Evolutionary conservation across 1,140 invertebrate species (phyloP).

Genomic region (Archegozetes longisetosus): DNA sequence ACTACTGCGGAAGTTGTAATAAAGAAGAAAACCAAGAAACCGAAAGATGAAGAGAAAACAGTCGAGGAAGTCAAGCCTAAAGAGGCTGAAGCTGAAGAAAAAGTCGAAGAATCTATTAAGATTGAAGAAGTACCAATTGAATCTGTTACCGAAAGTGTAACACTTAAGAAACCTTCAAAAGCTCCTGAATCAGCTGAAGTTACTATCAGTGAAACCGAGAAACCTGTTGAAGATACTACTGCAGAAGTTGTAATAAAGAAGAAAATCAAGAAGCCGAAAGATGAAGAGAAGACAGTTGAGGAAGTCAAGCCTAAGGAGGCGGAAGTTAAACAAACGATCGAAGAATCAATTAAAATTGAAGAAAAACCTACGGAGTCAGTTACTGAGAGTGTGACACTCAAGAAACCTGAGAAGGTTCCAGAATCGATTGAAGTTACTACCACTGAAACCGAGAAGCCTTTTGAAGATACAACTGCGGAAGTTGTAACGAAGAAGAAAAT

Average conservation of each 20-base stretch:
- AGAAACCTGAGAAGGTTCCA: slow-evolving; percentile 30
- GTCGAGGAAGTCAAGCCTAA: no score
- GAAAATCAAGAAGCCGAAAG: slow-evolving; percentile 13
- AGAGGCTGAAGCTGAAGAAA: no score
- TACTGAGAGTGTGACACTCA: not conserved
- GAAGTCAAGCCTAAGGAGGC: slow-evolving; percentile 15
- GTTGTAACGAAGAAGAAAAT: not conserved
- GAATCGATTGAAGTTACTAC: slow-evolving; percentile 28
- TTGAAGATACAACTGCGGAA: slow-evolving; percentile 26
- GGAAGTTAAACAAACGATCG: slow-evolving; percentile 12
- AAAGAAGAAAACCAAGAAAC: no score
- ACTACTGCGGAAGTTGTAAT: no score
- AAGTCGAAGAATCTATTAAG: slow-evolving; percentile 37
- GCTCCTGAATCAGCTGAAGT: not conserved
- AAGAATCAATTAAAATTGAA: slow-evolving; percentile 1
- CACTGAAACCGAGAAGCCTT: slow-evolving; percentile 13
- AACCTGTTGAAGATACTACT: slow-evolving; percentile 27
- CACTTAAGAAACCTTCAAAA: not conserved
- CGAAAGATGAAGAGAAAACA: no score
- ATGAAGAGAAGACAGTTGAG: slow-evolving; percentile 13
- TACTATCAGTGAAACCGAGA: no score
- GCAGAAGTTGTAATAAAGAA: slow-evolving; percentile 1
- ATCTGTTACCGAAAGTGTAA: not conserved
- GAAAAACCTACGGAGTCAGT: not conserved
- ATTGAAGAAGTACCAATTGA: slow-evolving; percentile 27